phyloP scores from a whole-genome alignment of 2,797 vertebrate species.

The Scolopax rusticola region DNA sequence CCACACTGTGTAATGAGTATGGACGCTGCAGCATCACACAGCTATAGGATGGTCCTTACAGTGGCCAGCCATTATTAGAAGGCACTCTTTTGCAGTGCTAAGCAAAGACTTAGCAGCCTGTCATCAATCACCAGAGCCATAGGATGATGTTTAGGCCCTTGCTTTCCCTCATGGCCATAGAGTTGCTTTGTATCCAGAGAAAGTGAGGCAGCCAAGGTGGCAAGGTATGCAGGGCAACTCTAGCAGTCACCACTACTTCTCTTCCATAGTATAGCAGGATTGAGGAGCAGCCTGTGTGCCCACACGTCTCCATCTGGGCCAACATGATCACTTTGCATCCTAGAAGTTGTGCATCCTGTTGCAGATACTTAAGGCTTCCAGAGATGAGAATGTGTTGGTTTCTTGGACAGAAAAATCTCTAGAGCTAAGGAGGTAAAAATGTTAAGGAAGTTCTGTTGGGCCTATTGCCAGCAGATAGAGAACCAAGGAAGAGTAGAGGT shows the following conservation, averaged over 20 bases:
- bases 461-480: not conserved
- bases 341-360: not conserved
- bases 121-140: not conserved
- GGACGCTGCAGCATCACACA: accelerated
- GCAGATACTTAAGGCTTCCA: not conserved
- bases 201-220: not conserved
- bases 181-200: not conserved
- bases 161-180: not conserved
- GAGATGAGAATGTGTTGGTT: not conserved
- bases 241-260: not conserved
- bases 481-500: not conserved
- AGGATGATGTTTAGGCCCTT: not conserved
- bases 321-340: not conserved
- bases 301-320: not conserved
- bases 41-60: not conserved
- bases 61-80: not conserved
- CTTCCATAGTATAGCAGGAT: not conserved
- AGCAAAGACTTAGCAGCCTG: not conserved
- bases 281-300: not conserved
- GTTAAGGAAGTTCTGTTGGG: not conserved
- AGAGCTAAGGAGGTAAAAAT: not conserved
- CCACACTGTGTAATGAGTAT: not conserved
- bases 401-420: not conserved
- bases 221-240: not conserved
- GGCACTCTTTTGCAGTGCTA: not conserved